Conservation (phyloP, 2,113 vertebrate species). For the Chrysemys picta region DNA sequence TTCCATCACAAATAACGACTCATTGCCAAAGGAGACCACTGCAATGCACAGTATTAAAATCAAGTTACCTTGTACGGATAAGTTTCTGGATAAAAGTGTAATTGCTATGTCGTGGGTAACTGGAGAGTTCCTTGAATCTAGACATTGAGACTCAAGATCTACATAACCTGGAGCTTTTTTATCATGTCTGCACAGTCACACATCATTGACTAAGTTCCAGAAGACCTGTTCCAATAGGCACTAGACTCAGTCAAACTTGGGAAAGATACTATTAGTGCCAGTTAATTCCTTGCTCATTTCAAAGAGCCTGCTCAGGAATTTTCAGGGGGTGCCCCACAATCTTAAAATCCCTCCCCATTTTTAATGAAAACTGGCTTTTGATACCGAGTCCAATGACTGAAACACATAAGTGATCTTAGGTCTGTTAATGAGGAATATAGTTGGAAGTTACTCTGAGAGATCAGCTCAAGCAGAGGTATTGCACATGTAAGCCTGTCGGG, state of each 20-base stretch:
- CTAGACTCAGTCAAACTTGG: neutral
- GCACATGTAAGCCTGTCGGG: neutral
- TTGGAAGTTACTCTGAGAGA: neutral
- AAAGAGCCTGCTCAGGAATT: neutral
- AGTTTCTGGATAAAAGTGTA: neutral
- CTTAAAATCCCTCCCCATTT: neutral
- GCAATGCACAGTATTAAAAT: slow-evolving; percentile 43
- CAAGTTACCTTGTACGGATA: slow-evolving; percentile 45
- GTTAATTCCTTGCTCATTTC: neutral
- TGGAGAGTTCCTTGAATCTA: neutral
- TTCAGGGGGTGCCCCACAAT: neutral
- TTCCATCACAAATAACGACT: slow-evolving; percentile 24
- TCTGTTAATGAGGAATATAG: neutral
- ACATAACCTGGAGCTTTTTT: neutral
- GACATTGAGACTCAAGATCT: neutral
- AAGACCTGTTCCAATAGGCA: neutral
- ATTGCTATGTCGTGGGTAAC: neutral
- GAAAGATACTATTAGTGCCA: neutral
- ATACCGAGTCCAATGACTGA: neutral
- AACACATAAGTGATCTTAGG: neutral
- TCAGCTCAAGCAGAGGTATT: neutral
- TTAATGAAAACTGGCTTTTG: accelerated
- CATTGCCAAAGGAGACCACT: slow-evolving; percentile 23
- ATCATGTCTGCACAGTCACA: neutral
- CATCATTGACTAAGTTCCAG: neutral